Base-by-base conservation (phyloP, 2,797 vertebrate species). In the Acanthurus tractus region DNA sequence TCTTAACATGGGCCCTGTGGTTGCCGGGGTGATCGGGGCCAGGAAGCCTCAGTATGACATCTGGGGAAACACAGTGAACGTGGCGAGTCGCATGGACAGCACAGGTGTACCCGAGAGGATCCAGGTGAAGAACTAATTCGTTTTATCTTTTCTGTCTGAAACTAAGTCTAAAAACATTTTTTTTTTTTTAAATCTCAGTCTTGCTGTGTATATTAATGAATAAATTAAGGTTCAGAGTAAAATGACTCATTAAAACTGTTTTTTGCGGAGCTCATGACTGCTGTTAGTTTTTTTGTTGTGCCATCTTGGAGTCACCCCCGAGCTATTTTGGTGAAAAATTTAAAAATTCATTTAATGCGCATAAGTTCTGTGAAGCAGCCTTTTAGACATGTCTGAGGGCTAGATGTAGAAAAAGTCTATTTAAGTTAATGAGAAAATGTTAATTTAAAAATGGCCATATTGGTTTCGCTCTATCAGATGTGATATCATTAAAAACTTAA, bases 41-140 rank as follows among this genome's bases (percentile, higher is more conserved):
- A 96, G 96, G 88, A 99, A 99, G 78, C 97, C 97, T 0, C 97
- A 98, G 79, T 98, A 99, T 14, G 98, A 99, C 84, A 99, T 99
- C 79, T 99, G 97, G 97, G 97, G 97, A 55, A 99, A 99, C 95
- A 98, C 98, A 0, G 98, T 99, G 71, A 99, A 99, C 1, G 98
- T 99, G 89, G 98, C 98, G 91, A 99, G 98, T 87, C 95, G 98
- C 40, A 99, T 99, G 98, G 98, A 99, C 95, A 99, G 98, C 89
- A 99, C 98, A 1, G 98, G 98, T 3, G 96, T 99, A 56, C 97
- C 98, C 0, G 98, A 99, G 89, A 94, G 93, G 86, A 99, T 99
- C 89, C 98, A 99, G 97, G 98, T 99, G 87, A 40, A 9, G 4
- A 10, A 36, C 44, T 23, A 11, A 52, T 42, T 12, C 65, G 17